Conservation (phyloP, 2,113 vertebrate genomes). For the Meleagris gallopavo region DNA sequence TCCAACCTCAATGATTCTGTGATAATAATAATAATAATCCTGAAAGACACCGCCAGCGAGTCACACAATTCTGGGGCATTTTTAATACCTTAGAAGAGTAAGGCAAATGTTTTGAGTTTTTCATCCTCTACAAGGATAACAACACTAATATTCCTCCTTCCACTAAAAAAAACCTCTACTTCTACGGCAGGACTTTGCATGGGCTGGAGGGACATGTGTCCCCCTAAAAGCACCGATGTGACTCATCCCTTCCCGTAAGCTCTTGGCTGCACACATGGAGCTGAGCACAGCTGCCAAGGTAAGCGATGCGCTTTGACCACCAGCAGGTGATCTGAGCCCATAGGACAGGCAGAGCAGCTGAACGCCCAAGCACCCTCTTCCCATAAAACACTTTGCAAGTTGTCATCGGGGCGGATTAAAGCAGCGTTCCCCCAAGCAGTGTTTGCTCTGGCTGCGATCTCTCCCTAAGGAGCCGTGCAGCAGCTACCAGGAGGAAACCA, state of each 20-base stretch:
- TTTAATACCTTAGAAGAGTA: background rate
- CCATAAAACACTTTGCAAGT: background rate
- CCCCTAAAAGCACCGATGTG: background rate
- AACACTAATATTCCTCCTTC: background rate
- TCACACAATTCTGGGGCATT: background rate
- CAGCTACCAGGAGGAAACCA: background rate
- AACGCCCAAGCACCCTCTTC: background rate
- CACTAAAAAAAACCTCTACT: background rate
- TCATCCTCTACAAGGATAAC: background rate
- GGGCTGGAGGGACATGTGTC: background rate
- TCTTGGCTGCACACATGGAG: background rate
- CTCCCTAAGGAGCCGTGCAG: background rate
- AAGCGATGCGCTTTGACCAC: slow-evolving; percentile 21
- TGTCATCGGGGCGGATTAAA: background rate
- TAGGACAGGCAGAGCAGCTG: background rate
- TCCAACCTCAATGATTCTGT: too few species aligned
- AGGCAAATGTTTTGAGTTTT: background rate
- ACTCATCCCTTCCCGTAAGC: slow-evolving; percentile 19
- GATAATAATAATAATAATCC: too few species aligned
- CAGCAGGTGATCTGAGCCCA: background rate
- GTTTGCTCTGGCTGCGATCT: background rate
- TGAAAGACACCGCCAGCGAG: background rate
- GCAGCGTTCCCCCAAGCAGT: background rate
- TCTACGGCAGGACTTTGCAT: background rate
- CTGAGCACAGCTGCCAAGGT: background rate